Conservation (phyloP, 2,888 invertebrate species). For the Cosmorhoe ocellata region DNA sequence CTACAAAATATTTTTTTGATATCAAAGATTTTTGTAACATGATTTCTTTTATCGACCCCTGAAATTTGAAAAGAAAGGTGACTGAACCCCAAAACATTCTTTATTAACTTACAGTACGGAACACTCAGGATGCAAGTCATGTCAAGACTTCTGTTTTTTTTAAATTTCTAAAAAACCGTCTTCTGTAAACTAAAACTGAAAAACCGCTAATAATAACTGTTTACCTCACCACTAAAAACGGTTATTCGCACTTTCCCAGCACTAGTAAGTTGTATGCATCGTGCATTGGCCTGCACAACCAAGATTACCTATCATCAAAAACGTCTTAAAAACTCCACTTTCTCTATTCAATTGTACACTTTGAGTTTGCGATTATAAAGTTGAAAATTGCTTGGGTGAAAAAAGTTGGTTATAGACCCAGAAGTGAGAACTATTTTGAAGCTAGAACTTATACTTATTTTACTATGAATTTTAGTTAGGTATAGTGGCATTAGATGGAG, state of each 20-base stretch:
- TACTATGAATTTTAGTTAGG: constrained; percentile 81
- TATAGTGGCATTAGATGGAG: constrained; percentile 69
- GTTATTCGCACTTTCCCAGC: constrained; percentile 51
- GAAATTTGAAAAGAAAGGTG: too few relatives aligned
- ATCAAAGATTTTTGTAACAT: too few relatives aligned
- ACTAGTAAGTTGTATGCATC: constrained; percentile 81
- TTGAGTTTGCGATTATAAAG: neutral
- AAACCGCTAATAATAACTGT: constrained; percentile 22
- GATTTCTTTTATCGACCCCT: too few relatives aligned
- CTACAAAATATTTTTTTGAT: too few relatives aligned
- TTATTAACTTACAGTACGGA: too few relatives aligned
- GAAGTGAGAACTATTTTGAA: constrained; percentile 62
- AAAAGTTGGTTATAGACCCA: constrained; percentile 15
- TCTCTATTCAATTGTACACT: constrained; percentile 31
- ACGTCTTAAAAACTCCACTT: constrained; percentile 41
- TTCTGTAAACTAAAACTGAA: constrained; percentile 2
- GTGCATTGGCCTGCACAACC: constrained; percentile 81
- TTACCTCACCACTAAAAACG: constrained; percentile 38
- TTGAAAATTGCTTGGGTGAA: neutral
- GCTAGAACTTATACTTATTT: constrained; percentile 79
- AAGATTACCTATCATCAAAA: constrained; percentile 43
- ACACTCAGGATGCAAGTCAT: too few relatives aligned
- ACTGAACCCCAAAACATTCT: too few relatives aligned
- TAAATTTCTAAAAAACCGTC: too few relatives aligned
- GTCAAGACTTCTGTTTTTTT: too few relatives aligned